Evolutionary conservation across 2,113 vertebrate species (phyloP).

Genomic region (Clarias magur): DNA sequence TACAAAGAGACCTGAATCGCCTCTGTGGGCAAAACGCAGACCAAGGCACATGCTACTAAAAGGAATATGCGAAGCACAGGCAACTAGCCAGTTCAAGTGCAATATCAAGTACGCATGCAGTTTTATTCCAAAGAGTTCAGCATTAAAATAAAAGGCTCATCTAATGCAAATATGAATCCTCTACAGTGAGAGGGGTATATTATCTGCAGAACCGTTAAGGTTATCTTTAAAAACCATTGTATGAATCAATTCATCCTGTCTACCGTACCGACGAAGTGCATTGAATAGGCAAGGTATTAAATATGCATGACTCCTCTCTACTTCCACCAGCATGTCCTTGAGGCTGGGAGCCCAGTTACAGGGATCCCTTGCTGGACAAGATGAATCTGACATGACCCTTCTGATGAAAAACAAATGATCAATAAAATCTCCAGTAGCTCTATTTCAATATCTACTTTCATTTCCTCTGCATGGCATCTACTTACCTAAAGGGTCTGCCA

Average conservation of each 20-base stretch:
- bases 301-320: conserved; percentile 57
- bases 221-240: background rate
- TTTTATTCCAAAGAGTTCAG: background rate
- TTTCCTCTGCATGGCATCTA: conserved; percentile 34
- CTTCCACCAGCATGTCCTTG: conserved; percentile 51
- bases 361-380: conserved; percentile 12
- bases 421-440: conserved; percentile 41
- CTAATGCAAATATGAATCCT: background rate
- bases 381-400: conserved; percentile 25
- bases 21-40: background rate
- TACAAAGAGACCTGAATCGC: conserved; percentile 17
- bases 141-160: background rate
- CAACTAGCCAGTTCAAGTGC: background rate
- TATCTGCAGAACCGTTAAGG: background rate
- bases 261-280: background rate
- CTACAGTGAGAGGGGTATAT: background rate
- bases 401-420: conserved; percentile 39
- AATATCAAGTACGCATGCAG: background rate
- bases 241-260: conserved; percentile 1
- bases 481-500: conserved; percentile 4
- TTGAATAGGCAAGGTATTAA: conserved; percentile 45
- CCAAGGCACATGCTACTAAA: background rate
- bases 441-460: conserved; percentile 46
- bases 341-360: conserved; percentile 26
- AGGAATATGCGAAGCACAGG: background rate